These are phyloP conservation scores for Psilopsiagon aurifrons DNA, from an alignment of 2,113 vertebrate genomes.

Conservation along the genomic window DNA sequence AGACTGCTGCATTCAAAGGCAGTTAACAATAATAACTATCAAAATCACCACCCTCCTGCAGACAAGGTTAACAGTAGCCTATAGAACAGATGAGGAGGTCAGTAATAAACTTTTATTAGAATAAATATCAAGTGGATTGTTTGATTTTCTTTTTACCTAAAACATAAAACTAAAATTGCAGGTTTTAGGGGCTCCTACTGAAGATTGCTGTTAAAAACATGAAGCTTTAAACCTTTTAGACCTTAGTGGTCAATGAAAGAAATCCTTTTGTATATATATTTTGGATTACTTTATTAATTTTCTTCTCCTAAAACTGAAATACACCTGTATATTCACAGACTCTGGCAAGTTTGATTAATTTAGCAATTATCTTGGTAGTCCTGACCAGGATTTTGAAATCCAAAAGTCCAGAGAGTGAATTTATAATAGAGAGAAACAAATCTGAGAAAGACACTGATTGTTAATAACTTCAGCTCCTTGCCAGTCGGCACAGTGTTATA, in stretches of 20 bases:
- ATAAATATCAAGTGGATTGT: conserved; percentile 13
- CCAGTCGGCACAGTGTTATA: not conserved
- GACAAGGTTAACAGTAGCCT: conserved; percentile 62
- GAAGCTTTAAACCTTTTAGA: not conserved
- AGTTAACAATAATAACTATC: conserved; percentile 72
- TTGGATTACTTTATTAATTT: not conserved
- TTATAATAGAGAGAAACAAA: not conserved
- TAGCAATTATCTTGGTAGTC: not conserved
- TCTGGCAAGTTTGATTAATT: not conserved
- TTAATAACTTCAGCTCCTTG: not conserved
- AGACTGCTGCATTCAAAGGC: conserved; percentile 60
- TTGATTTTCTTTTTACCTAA: conserved; percentile 26
- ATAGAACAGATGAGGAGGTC: conserved; percentile 11
- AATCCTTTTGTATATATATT: not conserved
- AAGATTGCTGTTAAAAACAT: not conserved
- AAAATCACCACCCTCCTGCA: conserved; percentile 55
- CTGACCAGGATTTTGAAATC: not conserved
- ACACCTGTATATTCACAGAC: not conserved
- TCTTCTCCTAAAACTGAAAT: not conserved
- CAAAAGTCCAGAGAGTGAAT: not conserved
- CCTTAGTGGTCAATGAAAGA: not conserved
- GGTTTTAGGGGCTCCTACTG: not conserved
- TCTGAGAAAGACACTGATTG: not conserved
- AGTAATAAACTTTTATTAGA: conserved; percentile 53
- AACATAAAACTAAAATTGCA: not conserved